These are phyloP conservation scores for Bostrychus sinensis DNA, from an alignment of 2,113 vertebrate genomes.

Conservation along the genomic window DNA sequence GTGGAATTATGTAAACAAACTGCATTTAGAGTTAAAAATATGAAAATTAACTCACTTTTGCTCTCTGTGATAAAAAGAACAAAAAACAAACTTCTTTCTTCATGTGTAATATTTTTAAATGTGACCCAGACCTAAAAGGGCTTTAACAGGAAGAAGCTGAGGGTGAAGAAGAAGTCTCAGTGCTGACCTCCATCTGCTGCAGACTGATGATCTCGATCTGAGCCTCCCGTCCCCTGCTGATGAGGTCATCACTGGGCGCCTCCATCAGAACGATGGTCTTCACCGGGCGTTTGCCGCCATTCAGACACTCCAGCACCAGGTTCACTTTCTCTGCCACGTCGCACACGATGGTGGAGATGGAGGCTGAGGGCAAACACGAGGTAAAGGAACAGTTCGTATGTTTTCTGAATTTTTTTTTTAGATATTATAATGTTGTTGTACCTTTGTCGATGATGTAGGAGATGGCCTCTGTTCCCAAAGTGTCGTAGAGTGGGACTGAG, in stretches of 20 bases:
- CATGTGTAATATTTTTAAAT: too few relatives aligned
- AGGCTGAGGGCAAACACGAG: constrained; percentile 67
- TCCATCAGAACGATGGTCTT: constrained; percentile 88
- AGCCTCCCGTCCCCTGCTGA: constrained; percentile 77
- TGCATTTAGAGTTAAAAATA: too few relatives aligned
- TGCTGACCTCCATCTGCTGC: constrained; percentile 84
- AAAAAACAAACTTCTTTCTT: too few relatives aligned
- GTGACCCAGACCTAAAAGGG: too few relatives aligned
- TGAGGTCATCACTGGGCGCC: constrained; percentile 77
- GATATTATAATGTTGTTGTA: constrained; percentile 37
- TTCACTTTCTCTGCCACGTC: constrained; percentile 86
- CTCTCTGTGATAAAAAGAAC: too few relatives aligned
- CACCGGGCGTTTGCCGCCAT: constrained; percentile 78
- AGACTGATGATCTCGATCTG: constrained; percentile 86
- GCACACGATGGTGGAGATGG: constrained; percentile 86
- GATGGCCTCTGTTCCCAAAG: constrained; percentile 88
- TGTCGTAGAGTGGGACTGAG: constrained; percentile 91
- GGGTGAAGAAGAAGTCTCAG: neutral
- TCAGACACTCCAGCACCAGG: constrained; percentile 80
- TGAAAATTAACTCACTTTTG: too few relatives aligned
- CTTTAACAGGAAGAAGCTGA: neutral
- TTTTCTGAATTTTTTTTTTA: neutral
- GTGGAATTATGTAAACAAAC: too few relatives aligned
- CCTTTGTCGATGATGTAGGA: constrained; percentile 88
- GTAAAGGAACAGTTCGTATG: neutral